Evolutionary conservation across 2,888 invertebrate genomes (phyloP).

Genomic region (Lepetodrilus schrolli): DNA sequence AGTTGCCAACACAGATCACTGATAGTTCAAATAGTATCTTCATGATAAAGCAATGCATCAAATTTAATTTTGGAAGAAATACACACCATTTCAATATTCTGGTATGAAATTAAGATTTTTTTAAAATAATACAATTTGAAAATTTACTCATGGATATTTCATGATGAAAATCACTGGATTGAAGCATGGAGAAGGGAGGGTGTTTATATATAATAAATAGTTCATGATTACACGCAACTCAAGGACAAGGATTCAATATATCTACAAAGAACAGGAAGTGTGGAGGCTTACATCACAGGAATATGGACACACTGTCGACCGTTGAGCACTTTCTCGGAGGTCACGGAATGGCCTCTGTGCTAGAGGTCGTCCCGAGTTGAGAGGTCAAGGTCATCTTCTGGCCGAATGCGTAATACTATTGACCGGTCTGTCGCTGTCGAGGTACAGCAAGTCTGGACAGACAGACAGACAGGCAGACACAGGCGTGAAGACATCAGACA

Average conservation of each 20-base stretch:
- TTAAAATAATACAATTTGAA: too few species aligned
- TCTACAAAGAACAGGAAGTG: conserved; percentile 9
- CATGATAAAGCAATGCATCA: too few species aligned
- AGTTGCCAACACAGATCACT: too few species aligned
- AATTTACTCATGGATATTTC: too few species aligned
- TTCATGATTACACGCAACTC: too few species aligned
- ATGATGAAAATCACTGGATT: too few species aligned
- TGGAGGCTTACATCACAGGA: conserved; percentile 12
- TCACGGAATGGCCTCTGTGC: background rate
- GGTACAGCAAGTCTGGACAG: background rate
- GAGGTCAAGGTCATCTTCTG: conserved; percentile 22
- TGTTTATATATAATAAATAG: too few species aligned
- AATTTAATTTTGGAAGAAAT: too few species aligned
- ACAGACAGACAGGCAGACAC: background rate
- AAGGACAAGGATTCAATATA: conserved; percentile 20
- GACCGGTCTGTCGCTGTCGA: background rate
- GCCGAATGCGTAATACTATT: background rate
- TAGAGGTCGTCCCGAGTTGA: conserved; percentile 15
- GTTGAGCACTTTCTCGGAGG: background rate
- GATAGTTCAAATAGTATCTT: too few species aligned
- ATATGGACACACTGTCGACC: background rate
- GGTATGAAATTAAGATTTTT: too few species aligned
- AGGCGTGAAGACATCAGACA: background rate
- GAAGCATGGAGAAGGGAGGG: too few species aligned
- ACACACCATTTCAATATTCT: too few species aligned